Evolutionary conservation across 1,140 invertebrate genomes (phyloP), one percentile per base, ranked within the genome.

Genomic region (Eriosoma lanigerum): DNA sequence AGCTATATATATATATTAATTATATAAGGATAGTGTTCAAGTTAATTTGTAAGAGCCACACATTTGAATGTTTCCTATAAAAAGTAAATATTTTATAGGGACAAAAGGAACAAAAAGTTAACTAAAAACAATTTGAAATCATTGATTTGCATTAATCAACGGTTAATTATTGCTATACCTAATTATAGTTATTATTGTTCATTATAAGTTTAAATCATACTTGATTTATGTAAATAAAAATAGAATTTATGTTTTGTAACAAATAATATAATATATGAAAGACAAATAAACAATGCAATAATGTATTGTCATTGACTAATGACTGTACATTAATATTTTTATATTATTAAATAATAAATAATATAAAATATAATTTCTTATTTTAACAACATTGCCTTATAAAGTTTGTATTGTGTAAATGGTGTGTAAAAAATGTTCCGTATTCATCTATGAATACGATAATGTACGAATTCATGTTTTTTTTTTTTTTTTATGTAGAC

Each of bases 401-500:
- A 17, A 4, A 70, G 50, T 38, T 70, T 70, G 24, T 50, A 70
- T 29, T 50, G n/a, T 72, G 68, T 72, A 29, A 29, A 52, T 72
- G 21, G 68, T 72, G 46, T 21, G 15, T 52, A 52, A 72, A 15
- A 1, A 15, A 50, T 50, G 21, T 26, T 70, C 26, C 26, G 50
- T 68, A 44, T 68, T 68, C 44, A 48, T 72, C 46, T 52, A 52
- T 52, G n/a, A n/a, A n/a, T n/a, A n/a, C n/a, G n/a, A n/a, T n/a
- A n/a, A n/a, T 72, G 12, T 72, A 72, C 48, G 48, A 72, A 72
- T 72, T 72, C 68, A 52, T 72, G 46, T 70, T 70, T 26, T 19
- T 26, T 29, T 62, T 62, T 10, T 26, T 64, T 64, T 64, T 70
- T 70, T 70, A 46, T 46, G 9, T 70, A 70, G 21, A 32, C 17